Conservation (phyloP, 2,888 invertebrate genomes). For the Fabriciana adippe region DNA sequence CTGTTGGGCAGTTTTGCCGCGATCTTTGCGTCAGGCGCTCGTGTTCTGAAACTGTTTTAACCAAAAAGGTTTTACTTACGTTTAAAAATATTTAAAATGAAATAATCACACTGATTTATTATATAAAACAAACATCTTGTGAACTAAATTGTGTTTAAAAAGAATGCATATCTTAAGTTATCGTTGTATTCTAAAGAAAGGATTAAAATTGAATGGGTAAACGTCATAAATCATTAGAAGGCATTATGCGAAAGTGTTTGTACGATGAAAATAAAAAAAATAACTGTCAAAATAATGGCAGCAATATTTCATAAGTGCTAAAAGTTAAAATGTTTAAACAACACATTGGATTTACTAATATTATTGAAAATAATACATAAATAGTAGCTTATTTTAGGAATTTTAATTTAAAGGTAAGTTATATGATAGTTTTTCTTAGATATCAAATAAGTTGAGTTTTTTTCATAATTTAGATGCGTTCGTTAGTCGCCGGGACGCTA, state of each 20-base stretch:
- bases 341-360: no score
- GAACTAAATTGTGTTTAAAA: background rate
- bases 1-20: conserved; percentile 58
- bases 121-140: background rate
- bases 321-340: no score
- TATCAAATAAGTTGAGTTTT: background rate
- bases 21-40: conserved; percentile 53
- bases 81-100: background rate
- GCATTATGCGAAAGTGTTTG: conserved; percentile 3
- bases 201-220: background rate
- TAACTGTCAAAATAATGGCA: conserved; percentile 5
- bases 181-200: background rate
- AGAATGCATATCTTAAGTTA: conserved; percentile 1
- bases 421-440: no score
- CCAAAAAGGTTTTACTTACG: background rate
- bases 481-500: background rate
- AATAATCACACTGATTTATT: background rate
- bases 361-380: no score
- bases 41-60: conserved; percentile 24
- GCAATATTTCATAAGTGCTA: background rate
- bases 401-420: no score
- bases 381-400: no score
- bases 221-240: background rate
- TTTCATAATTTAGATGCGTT: conserved; percentile 3
- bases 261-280: conserved; percentile 4